These are phyloP conservation scores for Platycnemis pennipes DNA, from an alignment of 2,888 invertebrate genomes.

Conservation along the genomic window DNA sequence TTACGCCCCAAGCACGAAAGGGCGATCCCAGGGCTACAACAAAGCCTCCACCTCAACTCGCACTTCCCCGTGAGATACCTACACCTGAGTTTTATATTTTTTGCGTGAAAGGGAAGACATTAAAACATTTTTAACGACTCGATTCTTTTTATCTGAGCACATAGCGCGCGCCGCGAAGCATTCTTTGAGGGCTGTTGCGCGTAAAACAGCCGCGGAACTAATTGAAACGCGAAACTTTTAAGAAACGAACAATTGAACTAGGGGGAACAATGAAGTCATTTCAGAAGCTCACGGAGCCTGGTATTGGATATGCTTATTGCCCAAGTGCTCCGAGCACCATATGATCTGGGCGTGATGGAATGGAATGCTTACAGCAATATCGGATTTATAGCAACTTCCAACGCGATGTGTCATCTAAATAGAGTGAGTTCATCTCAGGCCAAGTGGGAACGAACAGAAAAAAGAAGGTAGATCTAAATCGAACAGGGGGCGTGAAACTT, in stretches of 20 bases:
- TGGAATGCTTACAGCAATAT: constrained; percentile 8
- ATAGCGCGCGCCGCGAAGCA: neutral
- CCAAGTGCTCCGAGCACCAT: neutral
- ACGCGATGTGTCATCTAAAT: constrained; percentile 7
- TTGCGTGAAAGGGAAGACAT: constrained; percentile 36
- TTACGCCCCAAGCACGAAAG: neutral
- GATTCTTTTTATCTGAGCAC: neutral
- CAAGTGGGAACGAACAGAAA: neutral
- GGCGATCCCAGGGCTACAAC: neutral
- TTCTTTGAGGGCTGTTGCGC: neutral
- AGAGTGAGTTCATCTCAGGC: neutral
- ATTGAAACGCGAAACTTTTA: constrained; percentile 16
- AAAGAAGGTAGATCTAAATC: neutral
- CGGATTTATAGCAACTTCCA: constrained; percentile 30
- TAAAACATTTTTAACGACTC: constrained; percentile 48
- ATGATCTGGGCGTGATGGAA: neutral
- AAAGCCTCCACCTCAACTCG: neutral
- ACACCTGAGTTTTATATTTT: constrained; percentile 30
- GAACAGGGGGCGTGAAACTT: too few species aligned
- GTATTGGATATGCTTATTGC: constrained; percentile 36
- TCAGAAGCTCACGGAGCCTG: constrained; percentile 32
- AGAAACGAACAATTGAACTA: neutral
- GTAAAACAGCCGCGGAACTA: constrained; percentile 56
- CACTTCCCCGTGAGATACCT: constrained; percentile 38
- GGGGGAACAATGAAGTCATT: constrained; percentile 44